Base-by-base conservation (phyloP, 2,888 invertebrate genomes). In the Tenthredo livida region DNA sequence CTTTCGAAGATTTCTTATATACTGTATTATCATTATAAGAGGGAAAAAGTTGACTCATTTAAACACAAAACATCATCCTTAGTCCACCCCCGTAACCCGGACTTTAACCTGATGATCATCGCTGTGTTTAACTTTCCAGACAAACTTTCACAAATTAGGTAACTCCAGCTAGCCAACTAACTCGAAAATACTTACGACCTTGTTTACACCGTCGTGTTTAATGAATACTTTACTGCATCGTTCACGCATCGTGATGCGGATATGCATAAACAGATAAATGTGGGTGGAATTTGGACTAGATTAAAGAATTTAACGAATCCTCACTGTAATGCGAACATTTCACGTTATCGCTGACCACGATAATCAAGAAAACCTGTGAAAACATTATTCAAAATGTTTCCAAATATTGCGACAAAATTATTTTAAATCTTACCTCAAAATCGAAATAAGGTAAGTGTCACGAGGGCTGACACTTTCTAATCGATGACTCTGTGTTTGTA, bases 21-120 rank as follows among this genome's bases (percentile, higher is more conserved):
- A 21, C 40, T 7, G 12, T 67, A 67, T 67, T 29, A 15, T 33
- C 29, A 17, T 67, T 67, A 17, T 17, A 1, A 17, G 67, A 67
- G 12, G 67, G 33, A 33, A 33, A 72, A 73, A 73, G 43, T 43
- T 73, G 73, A 73, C 73, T 73, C 73, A 73, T 73, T 73, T 73
- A 12, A 7, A 54, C 43, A 40, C 40, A 43, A 73, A 73, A 73
- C n/a, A 12, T 73, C 43, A 73, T n/a, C 40, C 25, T 73, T 37
- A 15, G 17, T 70, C 37, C 70, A 37, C 33, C 70, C 70, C 37
- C 70, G 5, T 43, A 73, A 10, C 73, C 10, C 37, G 21, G 43
- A 73, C 73, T 40, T 25, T 73, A 25, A 43, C 29, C 73, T 21
- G 10, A 29, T 43, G 33, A 40, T 73, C 43, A 40, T 73, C 43